These are phyloP conservation scores for Sminthurinus aureus DNA, from an alignment of 2,888 invertebrate genomes.

Conservation along the genomic window DNA sequence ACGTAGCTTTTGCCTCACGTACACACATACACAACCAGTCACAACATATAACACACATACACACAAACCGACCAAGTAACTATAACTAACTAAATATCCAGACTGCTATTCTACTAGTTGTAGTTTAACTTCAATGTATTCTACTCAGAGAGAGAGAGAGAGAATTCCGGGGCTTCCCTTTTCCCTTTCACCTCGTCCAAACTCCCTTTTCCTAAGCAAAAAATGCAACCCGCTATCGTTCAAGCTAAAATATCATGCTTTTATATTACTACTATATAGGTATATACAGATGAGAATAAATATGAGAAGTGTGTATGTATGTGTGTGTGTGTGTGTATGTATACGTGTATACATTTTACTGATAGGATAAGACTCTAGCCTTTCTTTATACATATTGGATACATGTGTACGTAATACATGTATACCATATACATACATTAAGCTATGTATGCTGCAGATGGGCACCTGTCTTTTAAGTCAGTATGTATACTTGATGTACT, in stretches of 20 bases:
- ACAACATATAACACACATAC: conserved; percentile 19
- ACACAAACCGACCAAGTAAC: not conserved
- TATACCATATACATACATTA: not conserved
- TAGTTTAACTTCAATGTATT: no score
- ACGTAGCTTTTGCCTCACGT: conserved; percentile 8
- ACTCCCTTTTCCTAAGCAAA: conserved; percentile 5
- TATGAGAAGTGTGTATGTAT: not conserved
- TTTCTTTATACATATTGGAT: no score
- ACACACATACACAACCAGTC: conserved; percentile 23
- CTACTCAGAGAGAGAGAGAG: not conserved
- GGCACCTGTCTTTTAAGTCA: not conserved
- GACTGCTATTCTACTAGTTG: no score
- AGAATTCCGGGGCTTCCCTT: conserved; percentile 13
- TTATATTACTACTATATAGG: not conserved
- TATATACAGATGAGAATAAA: not conserved
- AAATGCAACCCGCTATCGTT: conserved; percentile 32
- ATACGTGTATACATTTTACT: not conserved
- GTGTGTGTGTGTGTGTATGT: not conserved
- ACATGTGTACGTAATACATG: no score
- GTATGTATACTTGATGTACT: not conserved
- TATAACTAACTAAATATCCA: no score
- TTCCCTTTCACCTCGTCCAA: conserved; percentile 22
- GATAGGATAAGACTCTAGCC: no score
- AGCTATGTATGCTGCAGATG: conserved; percentile 3
- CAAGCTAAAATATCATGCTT: conserved; percentile 15